Base-by-base conservation (phyloP, 2,797 vertebrate species). In the Cebuella pygmaea region DNA sequence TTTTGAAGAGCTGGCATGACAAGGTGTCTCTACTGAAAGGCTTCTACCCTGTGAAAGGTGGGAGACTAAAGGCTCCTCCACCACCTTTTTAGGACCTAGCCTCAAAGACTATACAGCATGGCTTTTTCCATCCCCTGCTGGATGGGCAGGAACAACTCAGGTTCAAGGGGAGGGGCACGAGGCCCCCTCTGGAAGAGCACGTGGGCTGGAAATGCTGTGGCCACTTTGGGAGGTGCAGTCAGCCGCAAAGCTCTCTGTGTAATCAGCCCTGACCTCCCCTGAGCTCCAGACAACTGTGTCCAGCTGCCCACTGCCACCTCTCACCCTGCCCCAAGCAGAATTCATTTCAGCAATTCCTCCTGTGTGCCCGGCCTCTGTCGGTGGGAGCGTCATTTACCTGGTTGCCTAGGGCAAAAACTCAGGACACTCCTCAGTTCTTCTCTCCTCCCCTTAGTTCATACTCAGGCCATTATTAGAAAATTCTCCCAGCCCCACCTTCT, bases 341-440 rank as follows among this genome's bases (percentile, higher is more conserved):
- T n/a, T 67, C 30, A 12, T n/a, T 67, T 67, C 44, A 26, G 48
- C 17, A 20, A 12, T 67, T 48, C 30, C 41, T 67, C 41, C 30
- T 20, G 19, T 12, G 19, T 3, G 13, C 52, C 30, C 7, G 7
- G 2, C 30, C 20, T 15, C 22, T 0, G 12, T 22, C 44, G 14
- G 4, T 12, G 44, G 41, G 27, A n/a, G 30, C 1, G 8, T 27
- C 8, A 36, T 50, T 19, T 39, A 20, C 61, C 12, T 33, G 19
- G 19, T 64, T 48, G 6, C 59, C 14, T n/a, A 14, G 41, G 39
- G 15, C 46, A 52, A 33, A 64, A 36, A 52, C n/a, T 14, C 22
- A 36, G 64, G 83, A 24, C 70, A 52, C 48, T 36, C 33, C n/a
- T 44, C 13, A 26, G 9, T 52, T 13, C n/a, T 24, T 72, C 24